A percentile compares a stretch with the other conserved stretches of the same genome.
These are phyloP conservation scores for Cerastis rubricosa DNA, from an alignment of 2,888 invertebrate species.

Conservation along the genomic window DNA sequence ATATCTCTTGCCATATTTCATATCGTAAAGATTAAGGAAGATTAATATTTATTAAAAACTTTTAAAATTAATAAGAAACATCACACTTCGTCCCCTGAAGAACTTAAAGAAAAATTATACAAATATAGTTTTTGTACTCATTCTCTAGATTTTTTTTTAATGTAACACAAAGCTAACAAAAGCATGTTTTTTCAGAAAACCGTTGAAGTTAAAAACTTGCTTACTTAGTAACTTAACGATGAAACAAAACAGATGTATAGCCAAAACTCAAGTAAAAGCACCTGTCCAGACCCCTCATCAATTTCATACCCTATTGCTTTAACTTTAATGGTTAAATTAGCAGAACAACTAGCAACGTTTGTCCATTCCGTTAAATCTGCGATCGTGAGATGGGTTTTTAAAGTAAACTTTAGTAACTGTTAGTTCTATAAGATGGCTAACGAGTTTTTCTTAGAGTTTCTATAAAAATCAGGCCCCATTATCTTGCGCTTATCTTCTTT, in stretches of 20 bases:
- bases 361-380: slow-evolving; percentile 49
- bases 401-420: slow-evolving; percentile 33
- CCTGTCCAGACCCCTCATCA: slow-evolving; percentile 62
- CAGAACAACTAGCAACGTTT: background rate
- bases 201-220: slow-evolving; percentile 4
- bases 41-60: slow-evolving; percentile 3
- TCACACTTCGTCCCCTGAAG: background rate
- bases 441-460: slow-evolving; percentile 23
- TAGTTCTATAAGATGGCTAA: slow-evolving; percentile 7
- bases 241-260: slow-evolving; percentile 64
- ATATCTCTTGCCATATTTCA: background rate
- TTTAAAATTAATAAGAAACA: background rate
- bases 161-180: slow-evolving; percentile 3
- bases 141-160: background rate
- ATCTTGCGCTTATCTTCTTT: slow-evolving; percentile 19
- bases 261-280: slow-evolving; percentile 70
- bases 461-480: slow-evolving; percentile 6
- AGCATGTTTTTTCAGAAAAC: slow-evolving; percentile 2
- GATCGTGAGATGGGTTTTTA: slow-evolving; percentile 44
- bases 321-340: slow-evolving; percentile 35
- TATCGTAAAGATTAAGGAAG: slow-evolving; percentile 12
- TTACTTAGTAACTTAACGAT: slow-evolving; percentile 30
- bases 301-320: slow-evolving; percentile 16
- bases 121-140: background rate
- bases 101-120: background rate